Conservation (phyloP, 2,888 invertebrate genomes). For the Thereva nobilitata region DNA sequence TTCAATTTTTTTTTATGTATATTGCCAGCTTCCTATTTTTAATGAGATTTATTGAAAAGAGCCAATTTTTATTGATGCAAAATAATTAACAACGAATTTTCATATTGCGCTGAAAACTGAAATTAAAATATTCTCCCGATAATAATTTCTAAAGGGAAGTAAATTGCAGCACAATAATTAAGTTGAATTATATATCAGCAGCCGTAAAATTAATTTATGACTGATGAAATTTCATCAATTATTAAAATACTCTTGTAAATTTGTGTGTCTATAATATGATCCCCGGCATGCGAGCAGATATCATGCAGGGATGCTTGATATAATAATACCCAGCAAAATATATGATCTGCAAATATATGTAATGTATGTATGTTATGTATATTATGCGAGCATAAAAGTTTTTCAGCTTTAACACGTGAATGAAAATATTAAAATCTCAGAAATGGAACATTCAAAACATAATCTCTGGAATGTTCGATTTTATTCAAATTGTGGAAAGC, state of each 20-base stretch:
- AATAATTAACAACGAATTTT: too few relatives aligned
- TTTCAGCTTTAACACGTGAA: constrained; percentile 14
- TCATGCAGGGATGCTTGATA: too few relatives aligned
- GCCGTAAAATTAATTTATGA: constrained; percentile 28
- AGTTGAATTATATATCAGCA: constrained; percentile 28
- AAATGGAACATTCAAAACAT: constrained; percentile 23
- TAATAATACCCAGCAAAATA: too few relatives aligned
- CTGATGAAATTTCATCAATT: constrained; percentile 27
- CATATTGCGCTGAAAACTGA: neutral
- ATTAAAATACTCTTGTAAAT: constrained; percentile 18
- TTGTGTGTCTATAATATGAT: constrained; percentile 3
- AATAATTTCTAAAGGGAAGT: constrained; percentile 32
- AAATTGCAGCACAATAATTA: constrained; percentile 27
- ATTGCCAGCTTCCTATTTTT: too few relatives aligned
- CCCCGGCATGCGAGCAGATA: too few relatives aligned
- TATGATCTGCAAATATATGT: too few relatives aligned
- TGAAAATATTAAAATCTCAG: constrained; percentile 32
- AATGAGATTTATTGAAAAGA: too few relatives aligned
- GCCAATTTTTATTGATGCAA: too few relatives aligned
- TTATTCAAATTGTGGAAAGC: neutral
- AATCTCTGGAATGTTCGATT: constrained; percentile 11
- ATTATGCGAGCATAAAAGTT: too few relatives aligned
- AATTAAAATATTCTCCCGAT: constrained; percentile 21
- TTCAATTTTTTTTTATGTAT: too few relatives aligned
- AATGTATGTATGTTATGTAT: too few relatives aligned